Evolutionary conservation across 2,113 vertebrate species (phyloP), one percentile per base, ranked within the genome.

Genomic region (Oncorhynchus clarkii): DNA sequence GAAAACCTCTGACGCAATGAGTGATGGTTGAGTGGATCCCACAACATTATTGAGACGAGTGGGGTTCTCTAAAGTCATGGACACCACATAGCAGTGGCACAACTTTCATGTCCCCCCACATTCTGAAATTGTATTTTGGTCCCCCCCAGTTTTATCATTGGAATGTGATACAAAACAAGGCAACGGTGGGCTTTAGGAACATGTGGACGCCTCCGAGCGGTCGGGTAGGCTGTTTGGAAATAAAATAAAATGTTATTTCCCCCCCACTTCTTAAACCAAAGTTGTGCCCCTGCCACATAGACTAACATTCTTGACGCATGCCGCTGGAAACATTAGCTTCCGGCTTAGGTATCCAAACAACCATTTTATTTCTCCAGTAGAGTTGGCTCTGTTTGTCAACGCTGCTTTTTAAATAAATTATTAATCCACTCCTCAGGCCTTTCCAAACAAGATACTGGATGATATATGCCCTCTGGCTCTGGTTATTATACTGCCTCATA

Each of bases 401-500:
- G 77, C 74, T 79, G 78, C 74, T 79, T 85, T 67, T 82, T 69
- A 67, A 85, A 90, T 90, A 84, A 91, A 92, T 90, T 77, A 91
- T 92, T 88, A 88, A 91, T 90, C 87, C 76, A 72, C 77, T 86
- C 75, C 79, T 80, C 64, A 45, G 82, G 9, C 80, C 78, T 74
- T 84, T 83, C 74, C 80, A 79, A 76, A 82, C 83, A 85, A 62
- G 60, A 71, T 74, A 73, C 70, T 85, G 72, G 76, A 80, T 84
- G 79, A 81, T 85, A 74, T 74, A 75, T 80, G 70, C 70, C 26
- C 76, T 71, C 70, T 78, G 75, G 79, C 75, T 71, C 69, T 77
- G 74, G 81, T 73, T 80, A 34, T 69, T 64, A 45, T 70, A 45
- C 9, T 70, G 34, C 34, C 27, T 34, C 26, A 51, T 49, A n/a